These are phyloP conservation scores for Kradibia gibbosae DNA, from an alignment of 1,140 invertebrate genomes.

Conservation along the genomic window DNA sequence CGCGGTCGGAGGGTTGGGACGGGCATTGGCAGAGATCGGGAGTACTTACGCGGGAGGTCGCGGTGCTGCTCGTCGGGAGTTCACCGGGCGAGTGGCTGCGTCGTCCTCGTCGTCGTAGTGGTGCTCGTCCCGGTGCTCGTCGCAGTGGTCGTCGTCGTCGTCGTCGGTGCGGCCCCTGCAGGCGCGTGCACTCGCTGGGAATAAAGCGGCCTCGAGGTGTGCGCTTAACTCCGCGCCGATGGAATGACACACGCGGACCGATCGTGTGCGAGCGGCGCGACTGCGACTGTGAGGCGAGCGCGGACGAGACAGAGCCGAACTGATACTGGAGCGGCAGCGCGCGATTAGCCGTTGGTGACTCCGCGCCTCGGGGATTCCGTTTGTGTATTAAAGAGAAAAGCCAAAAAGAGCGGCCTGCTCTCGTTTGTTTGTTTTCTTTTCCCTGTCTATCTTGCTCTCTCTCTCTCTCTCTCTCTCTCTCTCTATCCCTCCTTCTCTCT, in stretches of 20 bases:
- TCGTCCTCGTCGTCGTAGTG: too few species aligned
- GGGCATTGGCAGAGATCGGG: too few species aligned
- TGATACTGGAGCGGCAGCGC: conserved; percentile 23
- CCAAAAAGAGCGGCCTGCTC: conserved; percentile 17
- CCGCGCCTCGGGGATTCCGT: conserved; percentile 18
- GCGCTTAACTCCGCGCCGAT: conserved; percentile 10
- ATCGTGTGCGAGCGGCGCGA: conserved; percentile 19
- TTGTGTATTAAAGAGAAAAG: conserved; percentile 14
- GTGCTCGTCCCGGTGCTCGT: too few species aligned
- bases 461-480: neutral
- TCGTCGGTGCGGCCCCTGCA: neutral
- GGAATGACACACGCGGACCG: conserved; percentile 20
- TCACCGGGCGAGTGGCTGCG: too few species aligned
- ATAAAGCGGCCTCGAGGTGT: neutral
- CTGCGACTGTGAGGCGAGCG: conserved; percentile 13
- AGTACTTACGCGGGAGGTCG: too few species aligned
- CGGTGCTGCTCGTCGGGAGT: too few species aligned
- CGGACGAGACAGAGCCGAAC: conserved; percentile 12
- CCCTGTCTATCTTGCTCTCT: neutral
- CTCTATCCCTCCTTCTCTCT: neutral
- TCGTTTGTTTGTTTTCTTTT: conserved; percentile 17
- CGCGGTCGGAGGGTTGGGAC: too few species aligned
- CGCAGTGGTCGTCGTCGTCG: too few species aligned
- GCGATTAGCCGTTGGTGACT: conserved; percentile 21
- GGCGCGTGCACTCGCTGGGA: neutral